phyloP scores from a whole-genome alignment of 2,888 invertebrate species.

The Achlya flavicornis region DNA sequence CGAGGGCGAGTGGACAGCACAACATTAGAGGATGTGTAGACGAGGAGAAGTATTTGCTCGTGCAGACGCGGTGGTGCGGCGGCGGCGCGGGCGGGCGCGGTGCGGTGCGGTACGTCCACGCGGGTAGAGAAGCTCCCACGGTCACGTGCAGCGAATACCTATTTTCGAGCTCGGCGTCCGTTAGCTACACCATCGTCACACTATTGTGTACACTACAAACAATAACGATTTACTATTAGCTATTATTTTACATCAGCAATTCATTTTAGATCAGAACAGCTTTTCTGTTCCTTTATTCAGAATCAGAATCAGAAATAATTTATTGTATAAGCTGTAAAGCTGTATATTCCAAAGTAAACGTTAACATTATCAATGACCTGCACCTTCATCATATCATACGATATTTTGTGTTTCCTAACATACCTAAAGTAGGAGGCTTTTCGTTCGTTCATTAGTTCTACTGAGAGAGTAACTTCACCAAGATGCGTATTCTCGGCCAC shows the following conservation, averaged over 20 bases:
- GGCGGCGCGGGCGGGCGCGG: not conserved
- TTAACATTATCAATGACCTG: no score
- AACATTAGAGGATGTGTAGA: conserved; percentile 1
- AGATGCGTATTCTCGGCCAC: no score
- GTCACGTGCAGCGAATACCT: conserved; percentile 24
- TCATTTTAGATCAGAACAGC: no score
- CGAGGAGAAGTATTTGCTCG: not conserved
- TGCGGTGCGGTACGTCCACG: conserved; percentile 1
- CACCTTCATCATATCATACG: no score
- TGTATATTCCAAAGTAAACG: no score
- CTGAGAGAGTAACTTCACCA: no score
- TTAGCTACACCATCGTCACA: conserved; percentile 16
- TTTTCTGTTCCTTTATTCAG: no score
- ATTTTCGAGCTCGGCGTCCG: conserved; percentile 20
- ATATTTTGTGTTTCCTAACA: no score
- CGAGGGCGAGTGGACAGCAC: not conserved
- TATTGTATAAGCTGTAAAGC: no score
- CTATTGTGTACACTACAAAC: conserved; percentile 17
- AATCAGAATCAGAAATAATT: no score
- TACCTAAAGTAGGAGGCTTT: no score
- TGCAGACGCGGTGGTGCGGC: not conserved
- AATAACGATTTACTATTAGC: not conserved
- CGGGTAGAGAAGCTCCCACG: conserved; percentile 19
- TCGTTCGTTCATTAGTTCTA: no score
- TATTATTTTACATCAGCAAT: not conserved